Evolutionary conservation across 2,888 invertebrate genomes (phyloP).

Genomic region (Dastarcus helophoroides): DNA sequence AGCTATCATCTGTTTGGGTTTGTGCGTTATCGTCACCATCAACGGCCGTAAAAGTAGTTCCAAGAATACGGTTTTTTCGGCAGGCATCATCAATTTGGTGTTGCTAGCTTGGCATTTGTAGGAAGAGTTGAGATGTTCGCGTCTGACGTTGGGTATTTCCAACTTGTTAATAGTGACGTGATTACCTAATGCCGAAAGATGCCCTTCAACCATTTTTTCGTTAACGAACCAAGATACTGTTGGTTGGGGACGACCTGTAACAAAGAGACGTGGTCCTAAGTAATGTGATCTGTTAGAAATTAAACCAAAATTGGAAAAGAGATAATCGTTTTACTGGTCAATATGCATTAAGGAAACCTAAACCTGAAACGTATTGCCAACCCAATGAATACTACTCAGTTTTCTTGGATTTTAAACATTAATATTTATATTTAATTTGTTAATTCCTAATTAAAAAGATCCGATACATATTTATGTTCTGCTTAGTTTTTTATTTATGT

Average conservation of each 20-base stretch:
- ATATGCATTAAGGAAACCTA: too few relatives aligned
- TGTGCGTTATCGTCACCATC: slow-evolving; percentile 63
- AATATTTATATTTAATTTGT: too few relatives aligned
- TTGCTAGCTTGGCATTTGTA: slow-evolving; percentile 82
- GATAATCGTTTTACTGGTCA: too few relatives aligned
- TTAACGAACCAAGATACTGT: slow-evolving; percentile 77
- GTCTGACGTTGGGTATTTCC: slow-evolving; percentile 58
- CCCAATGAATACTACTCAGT: too few relatives aligned
- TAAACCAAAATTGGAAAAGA: too few relatives aligned
- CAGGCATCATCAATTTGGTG: slow-evolving; percentile 73
- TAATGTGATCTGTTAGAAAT: not conserved
- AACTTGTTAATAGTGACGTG: slow-evolving; percentile 71
- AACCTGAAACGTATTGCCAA: too few relatives aligned
- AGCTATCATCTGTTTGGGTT: slow-evolving; percentile 66
- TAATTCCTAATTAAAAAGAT: too few relatives aligned
- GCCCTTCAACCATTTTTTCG: slow-evolving; percentile 58
- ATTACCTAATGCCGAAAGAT: slow-evolving; percentile 55
- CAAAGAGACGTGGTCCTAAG: slow-evolving; percentile 3
- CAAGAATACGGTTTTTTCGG: slow-evolving; percentile 63
- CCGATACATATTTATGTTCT: too few relatives aligned
- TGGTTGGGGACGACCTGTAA: slow-evolving; percentile 68
- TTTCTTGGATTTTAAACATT: too few relatives aligned
- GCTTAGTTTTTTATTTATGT: too few relatives aligned
- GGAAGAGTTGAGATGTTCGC: slow-evolving; percentile 71
- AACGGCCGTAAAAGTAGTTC: slow-evolving; percentile 50